Evolutionary conservation across 2,888 invertebrate species (phyloP).

Genomic region (Ennomos erosarius): DNA sequence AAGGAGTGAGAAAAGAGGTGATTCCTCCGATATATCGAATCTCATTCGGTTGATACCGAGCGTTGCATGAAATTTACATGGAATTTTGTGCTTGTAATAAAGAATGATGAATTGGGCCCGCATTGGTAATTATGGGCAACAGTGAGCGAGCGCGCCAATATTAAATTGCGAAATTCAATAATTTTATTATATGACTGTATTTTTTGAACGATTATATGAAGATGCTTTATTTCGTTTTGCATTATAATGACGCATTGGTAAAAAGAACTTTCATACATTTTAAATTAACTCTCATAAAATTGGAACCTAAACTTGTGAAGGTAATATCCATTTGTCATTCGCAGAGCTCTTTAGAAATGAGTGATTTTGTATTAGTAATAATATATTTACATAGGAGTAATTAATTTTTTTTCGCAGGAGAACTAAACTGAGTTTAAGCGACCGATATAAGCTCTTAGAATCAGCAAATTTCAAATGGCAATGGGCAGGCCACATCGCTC

Average conservation of each 20-base stretch:
- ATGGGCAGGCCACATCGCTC: no score
- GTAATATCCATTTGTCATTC: no score
- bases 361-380: no score
- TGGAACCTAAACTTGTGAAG: background rate
- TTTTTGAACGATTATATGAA: slow-evolving; percentile 37
- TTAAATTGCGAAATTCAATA: slow-evolving; percentile 80
- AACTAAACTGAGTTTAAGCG: no score
- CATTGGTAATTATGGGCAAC: slow-evolving; percentile 81
- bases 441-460: no score
- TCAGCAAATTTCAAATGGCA: no score
- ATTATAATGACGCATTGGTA: slow-evolving; percentile 14
- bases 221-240: slow-evolving; percentile 18
- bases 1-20: slow-evolving; percentile 54
- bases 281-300: background rate
- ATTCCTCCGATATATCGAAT: slow-evolving; percentile 75
- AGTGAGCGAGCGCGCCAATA: slow-evolving; percentile 72
- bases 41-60: slow-evolving; percentile 69
- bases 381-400: no score
- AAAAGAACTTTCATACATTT: no score
- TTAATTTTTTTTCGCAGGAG: no score
- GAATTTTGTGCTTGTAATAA: slow-evolving; percentile 83
- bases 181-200: slow-evolving; percentile 70
- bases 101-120: slow-evolving; percentile 83
- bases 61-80: slow-evolving; percentile 82
- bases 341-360: no score